Conservation (phyloP, 2,888 invertebrate species). For the Xestia sexstrigata region DNA sequence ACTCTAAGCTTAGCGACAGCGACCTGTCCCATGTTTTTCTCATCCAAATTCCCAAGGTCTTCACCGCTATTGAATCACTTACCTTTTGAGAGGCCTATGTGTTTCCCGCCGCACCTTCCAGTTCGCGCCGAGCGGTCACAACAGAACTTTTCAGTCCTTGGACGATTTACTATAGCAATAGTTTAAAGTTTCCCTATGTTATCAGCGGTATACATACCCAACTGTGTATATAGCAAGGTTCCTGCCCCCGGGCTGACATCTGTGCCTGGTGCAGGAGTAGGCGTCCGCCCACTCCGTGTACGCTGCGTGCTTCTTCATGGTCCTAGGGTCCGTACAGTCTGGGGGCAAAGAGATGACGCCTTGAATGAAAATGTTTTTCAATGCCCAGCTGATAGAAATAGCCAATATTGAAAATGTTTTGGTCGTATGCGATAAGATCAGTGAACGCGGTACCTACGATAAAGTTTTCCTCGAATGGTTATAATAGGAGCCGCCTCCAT, state of each 20-base stretch:
- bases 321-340: slow-evolving; percentile 86
- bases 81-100: background rate
- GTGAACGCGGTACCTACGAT: too few species aligned
- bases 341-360: slow-evolving; percentile 6
- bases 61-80: background rate
- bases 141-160: background rate
- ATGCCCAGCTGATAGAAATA: background rate
- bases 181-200: background rate
- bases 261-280: slow-evolving; percentile 86
- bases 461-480: too few species aligned
- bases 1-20: background rate
- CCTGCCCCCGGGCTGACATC: slow-evolving; percentile 86
- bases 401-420: background rate
- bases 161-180: background rate
- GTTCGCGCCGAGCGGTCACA: background rate
- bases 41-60: background rate
- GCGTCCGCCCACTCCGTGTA: slow-evolving; percentile 88
- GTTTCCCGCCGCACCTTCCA: background rate
- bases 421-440: background rate
- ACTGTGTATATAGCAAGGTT: slow-evolving; percentile 88
- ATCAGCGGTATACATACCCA: slow-evolving; percentile 75
- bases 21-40: too few species aligned
- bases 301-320: slow-evolving; percentile 83
- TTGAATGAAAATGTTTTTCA: background rate
- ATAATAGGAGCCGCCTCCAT: too few species aligned